These are phyloP conservation scores for Epinephelus fuscoguttatus DNA, from an alignment of 2,113 vertebrate genomes.

Conservation along the genomic window DNA sequence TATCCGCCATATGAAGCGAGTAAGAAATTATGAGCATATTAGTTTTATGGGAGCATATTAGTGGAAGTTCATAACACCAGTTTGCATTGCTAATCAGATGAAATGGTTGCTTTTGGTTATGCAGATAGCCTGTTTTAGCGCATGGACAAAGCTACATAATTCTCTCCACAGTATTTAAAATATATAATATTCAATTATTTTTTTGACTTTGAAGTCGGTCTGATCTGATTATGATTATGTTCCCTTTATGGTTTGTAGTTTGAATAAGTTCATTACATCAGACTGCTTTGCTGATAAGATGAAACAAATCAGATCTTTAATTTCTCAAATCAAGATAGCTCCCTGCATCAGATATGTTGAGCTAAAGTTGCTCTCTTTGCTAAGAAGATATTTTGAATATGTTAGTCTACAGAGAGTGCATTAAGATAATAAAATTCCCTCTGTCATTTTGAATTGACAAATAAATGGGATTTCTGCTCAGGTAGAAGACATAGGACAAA, in stretches of 20 bases:
- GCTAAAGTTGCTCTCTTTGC: not conserved
- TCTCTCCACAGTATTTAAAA: not conserved
- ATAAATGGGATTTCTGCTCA: not conserved
- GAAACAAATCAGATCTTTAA: slow-evolving; percentile 33
- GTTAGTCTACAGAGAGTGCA: not conserved
- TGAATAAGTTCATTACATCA: slow-evolving; percentile 31
- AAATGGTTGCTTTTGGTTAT: not conserved
- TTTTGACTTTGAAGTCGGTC: slow-evolving; percentile 28
- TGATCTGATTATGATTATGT: slow-evolving; percentile 33
- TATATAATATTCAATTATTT: not conserved
- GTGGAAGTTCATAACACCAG: slow-evolving; percentile 11
- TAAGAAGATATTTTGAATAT: not conserved
- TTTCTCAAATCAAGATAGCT: slow-evolving; percentile 40
- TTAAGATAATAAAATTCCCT: not conserved
- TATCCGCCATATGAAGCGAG: not conserved
- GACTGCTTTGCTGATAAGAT: slow-evolving; percentile 53
- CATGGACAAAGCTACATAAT: not conserved
- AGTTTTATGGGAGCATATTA: slow-evolving; percentile 32
- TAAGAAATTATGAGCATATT: slow-evolving; percentile 7
- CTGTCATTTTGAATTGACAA: not conserved
- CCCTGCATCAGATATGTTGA: slow-evolving; percentile 15
- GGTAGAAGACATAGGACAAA: not conserved
- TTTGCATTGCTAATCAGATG: slow-evolving; percentile 37
- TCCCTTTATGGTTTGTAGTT: slow-evolving; percentile 18
- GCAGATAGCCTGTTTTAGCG: not conserved